Evolutionary conservation across 2,888 invertebrate genomes (phyloP), one percentile per base, ranked within the genome.

Genomic region (Rhorus exstirpatorius): DNA sequence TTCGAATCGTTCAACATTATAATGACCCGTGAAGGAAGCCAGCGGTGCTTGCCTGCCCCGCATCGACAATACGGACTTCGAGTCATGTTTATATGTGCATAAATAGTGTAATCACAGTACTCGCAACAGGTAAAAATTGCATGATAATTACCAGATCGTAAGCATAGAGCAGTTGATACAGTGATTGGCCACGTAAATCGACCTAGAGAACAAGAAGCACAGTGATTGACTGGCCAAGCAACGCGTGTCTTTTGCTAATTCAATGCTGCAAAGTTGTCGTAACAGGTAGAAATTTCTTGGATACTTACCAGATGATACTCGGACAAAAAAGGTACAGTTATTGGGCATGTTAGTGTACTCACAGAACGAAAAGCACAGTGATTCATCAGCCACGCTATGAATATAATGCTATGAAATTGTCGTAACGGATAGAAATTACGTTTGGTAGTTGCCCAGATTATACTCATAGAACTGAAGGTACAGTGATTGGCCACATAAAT

Each of bases 1-100:
- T 63, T 53, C 55, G 85, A 88, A 88, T 88, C 86, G 84, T 85
- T 87, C 87, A 87, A 86, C 86, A 86, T 88, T 86, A 87, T 87
- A 88, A 88, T 87, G 88, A 87, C 84, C 82, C 68, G 60, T 17
- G 70, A 70, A 31, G 19, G 26, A 31, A 51, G n/a, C 53, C 61
- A 53, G 58, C 44, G 35, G 31, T 31, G 60, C 21, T 60, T 26
- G 19, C 12, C 26, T 72, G 81, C 3, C 84, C 83, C 80, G n/a
- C 83, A 77, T 83, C 81, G 84, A 86, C 84, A 86, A 84, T n/a
- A 6, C 12, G 24, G 21, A 63, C 17, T 46, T 46, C 58, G 21
- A 1, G 26, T 31, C 49, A 12, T 3, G 35, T 35, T 31, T 49
- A 26, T 46, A 26, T 44, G 17, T 7, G 24, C 8, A 72, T 49